Evolutionary conservation across 1,140 invertebrate genomes (phyloP).

Genomic region (Drosophila ogumai): DNA sequence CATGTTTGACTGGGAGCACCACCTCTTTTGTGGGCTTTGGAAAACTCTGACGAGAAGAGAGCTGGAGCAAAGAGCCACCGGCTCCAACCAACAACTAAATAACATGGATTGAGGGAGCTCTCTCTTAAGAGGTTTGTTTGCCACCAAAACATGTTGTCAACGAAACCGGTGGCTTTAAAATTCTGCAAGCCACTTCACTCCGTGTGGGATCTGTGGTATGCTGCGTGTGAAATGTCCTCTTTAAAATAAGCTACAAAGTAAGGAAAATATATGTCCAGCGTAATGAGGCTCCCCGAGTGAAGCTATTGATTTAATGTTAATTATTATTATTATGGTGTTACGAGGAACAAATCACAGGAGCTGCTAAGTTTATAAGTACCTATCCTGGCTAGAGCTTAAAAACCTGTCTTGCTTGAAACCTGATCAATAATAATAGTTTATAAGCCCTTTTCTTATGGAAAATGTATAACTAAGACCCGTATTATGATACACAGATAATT

Average conservation of each 20-base stretch:
- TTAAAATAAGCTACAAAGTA: conserved; percentile 20
- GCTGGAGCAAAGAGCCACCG: conserved; percentile 27
- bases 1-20: conserved; percentile 51
- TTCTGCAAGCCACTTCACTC: conserved; percentile 23
- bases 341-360: conserved; percentile 3
- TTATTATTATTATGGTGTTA: conserved; percentile 6
- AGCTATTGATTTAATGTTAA: conserved; percentile 16
- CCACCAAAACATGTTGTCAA: conserved; percentile 38
- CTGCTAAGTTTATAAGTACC: conserved; percentile 5
- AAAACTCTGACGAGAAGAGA: conserved; percentile 29
- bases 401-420: not conserved
- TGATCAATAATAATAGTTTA: conserved; percentile 3
- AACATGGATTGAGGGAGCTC: conserved; percentile 23
- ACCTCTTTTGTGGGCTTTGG: conserved; percentile 6
- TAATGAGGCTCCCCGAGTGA: conserved; percentile 2
- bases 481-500: not conserved
- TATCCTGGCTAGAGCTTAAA: not conserved
- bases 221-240: conserved; percentile 31
- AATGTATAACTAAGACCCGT: not conserved
- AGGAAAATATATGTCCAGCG: conserved; percentile 12
- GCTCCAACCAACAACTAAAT: conserved; percentile 22
- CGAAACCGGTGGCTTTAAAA: conserved; percentile 36
- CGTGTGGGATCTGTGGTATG: conserved; percentile 7
- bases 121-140: conserved; percentile 36
- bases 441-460: not conserved